Conservation (phyloP, 1,140 invertebrate genomes). For the Hylaeus anthracinus region DNA sequence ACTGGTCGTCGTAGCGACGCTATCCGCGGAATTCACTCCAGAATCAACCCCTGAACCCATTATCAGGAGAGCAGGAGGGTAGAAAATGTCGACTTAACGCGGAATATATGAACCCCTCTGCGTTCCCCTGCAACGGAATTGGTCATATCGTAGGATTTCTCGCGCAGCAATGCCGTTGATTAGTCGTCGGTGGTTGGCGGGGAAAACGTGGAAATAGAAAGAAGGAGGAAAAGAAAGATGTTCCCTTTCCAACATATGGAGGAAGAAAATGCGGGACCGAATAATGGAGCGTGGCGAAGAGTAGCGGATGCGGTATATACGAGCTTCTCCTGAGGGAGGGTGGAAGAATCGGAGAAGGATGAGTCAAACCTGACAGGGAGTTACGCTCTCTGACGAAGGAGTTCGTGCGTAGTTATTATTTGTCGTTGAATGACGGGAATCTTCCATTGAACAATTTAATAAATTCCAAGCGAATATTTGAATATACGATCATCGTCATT, state of each 20-base stretch:
- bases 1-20: background rate
- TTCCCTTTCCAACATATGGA: conserved; percentile 1
- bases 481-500: too few species aligned
- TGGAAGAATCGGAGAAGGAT: conserved; percentile 32
- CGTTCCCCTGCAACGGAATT: conserved; percentile 32
- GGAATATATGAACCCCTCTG: conserved; percentile 23
- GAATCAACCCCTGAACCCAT: conserved; percentile 23
- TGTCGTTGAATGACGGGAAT: too few species aligned
- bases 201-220: conserved; percentile 34
- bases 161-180: conserved; percentile 55
- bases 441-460: too few species aligned
- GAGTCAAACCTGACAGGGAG: background rate
- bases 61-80: conserved; percentile 24
- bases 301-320: background rate
- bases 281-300: conserved; percentile 6
- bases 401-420: background rate
- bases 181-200: conserved; percentile 41
- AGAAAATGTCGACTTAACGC: conserved; percentile 41
- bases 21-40: conserved; percentile 12
- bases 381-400: background rate
- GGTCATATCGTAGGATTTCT: conserved; percentile 62
- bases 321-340: conserved; percentile 18
- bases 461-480: too few species aligned
- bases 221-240: conserved; percentile 21
- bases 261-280: conserved; percentile 1